Base-by-base conservation (phyloP, 2,797 vertebrate species). In the Ctenopoma multispine region DNA sequence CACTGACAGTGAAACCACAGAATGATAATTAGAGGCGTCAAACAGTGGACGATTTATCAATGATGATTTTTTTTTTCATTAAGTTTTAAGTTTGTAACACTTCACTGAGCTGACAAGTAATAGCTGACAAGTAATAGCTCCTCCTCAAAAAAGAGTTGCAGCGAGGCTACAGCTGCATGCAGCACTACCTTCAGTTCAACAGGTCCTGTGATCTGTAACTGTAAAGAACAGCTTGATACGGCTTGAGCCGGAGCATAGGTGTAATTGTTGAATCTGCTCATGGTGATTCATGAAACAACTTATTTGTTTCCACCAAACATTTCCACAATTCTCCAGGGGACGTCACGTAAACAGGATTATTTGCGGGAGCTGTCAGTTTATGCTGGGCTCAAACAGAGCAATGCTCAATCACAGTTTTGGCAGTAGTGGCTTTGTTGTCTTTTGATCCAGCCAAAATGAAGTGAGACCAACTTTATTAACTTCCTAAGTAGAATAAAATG, bases 21-120 rank as follows among this genome's bases (percentile, higher is more conserved):
- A 77, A 84, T 80, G 65, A 75, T 85, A 83, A 89, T 86, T 69
- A 81, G 74, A 57, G 49, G 49, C 60, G 79, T 87, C 75, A 80
- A 82, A 83, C 71, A 80, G 77, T 55, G 76, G 60, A n/a, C n/a
- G n/a, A n/a, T n/a, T n/a, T n/a, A n/a, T n/a, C n/a, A n/a, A n/a
- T n/a, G n/a, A n/a, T n/a, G n/a, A n/a, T n/a, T n/a, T 4, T 11
- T 63, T 67, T 23, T 40, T 44, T 15, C n/a, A 14, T 70, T 17
- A 23, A 47, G 1, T 47, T 41, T 31, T 27, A 36, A n/a, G 18
- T 69, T 66, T 54, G 29, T 24, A 53, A 58, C 18, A 59, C 55
- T 69, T 63, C 18, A 71, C 1, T 60, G 7, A 48, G 21, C 17
- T 5, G 46, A 7, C 18, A 1, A 44, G 41, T 43, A 43, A 43